phyloP scores from a whole-genome alignment of 2,113 vertebrate species.

The Hemicordylus capensis region DNA sequence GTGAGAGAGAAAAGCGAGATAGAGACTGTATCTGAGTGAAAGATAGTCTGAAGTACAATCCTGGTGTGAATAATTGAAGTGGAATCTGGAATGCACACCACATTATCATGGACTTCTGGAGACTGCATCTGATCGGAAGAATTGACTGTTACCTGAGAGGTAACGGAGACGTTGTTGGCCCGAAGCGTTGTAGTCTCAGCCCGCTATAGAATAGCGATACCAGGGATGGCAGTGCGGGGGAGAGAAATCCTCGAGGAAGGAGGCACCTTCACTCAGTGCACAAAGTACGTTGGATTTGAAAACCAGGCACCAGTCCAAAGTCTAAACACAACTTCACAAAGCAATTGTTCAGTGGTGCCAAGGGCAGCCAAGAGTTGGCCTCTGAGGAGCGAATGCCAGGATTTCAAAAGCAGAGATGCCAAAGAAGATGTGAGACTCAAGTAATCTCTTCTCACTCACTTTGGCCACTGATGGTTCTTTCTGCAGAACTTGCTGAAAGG shows the following conservation, averaged over 20 bases:
- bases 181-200: conserved; percentile 34
- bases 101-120: conserved; percentile 22
- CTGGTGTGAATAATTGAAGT: conserved; percentile 71
- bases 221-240: not conserved
- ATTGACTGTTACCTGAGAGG: conserved; percentile 54
- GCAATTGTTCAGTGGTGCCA: conserved; percentile 32
- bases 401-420: conserved; percentile 36
- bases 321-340: conserved; percentile 28
- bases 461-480: not conserved
- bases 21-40: conserved; percentile 47
- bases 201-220: conserved; percentile 11
- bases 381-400: conserved; percentile 30
- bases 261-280: not conserved
- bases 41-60: conserved; percentile 49
- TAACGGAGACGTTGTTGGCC: conserved; percentile 66
- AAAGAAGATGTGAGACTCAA: conserved; percentile 15
- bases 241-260: not conserved
- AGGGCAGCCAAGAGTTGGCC: conserved; percentile 39
- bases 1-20: conserved; percentile 55
- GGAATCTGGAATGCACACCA: conserved; percentile 74
- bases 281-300: conserved; percentile 44
- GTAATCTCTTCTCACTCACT: conserved; percentile 32
- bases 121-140: conserved; percentile 60
- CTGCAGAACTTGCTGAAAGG: not conserved
- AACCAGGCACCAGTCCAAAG: conserved; percentile 24